Evolutionary conservation across 2,797 vertebrate species (phyloP).

Genomic region (Chloroceryle amazona): DNA sequence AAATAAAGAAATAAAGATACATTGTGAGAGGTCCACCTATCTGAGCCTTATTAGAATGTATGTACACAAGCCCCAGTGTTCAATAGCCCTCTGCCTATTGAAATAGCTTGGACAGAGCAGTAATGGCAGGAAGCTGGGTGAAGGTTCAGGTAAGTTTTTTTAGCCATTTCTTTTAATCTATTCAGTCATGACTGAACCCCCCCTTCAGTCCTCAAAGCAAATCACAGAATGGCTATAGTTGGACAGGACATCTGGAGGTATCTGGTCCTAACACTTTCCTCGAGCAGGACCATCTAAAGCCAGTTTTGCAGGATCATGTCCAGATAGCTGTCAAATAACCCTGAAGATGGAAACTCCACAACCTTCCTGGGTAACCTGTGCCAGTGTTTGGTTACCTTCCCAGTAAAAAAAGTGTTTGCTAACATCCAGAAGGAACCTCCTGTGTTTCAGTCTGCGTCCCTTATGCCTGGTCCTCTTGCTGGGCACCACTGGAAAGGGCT

Average conservation of each 20-base stretch:
- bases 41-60: too few species aligned
- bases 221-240: neutral
- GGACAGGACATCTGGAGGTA: neutral
- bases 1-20: neutral
- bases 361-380: neutral
- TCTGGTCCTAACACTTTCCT: neutral
- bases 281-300: neutral
- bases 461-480: neutral
- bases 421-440: too few species aligned
- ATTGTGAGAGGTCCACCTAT: neutral
- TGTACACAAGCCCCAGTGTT: neutral
- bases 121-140: neutral
- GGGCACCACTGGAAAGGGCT: neutral
- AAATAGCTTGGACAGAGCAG: neutral
- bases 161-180: neutral
- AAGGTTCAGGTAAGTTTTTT: neutral
- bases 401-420: too few species aligned
- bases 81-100: neutral
- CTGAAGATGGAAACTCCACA: neutral
- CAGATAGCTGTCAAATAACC: neutral
- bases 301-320: neutral
- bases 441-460: too few species aligned
- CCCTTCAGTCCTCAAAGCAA: neutral
- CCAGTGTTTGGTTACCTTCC: neutral
- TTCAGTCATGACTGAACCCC: neutral